Evolutionary conservation across 2,888 invertebrate species (phyloP), one percentile per base, ranked within the genome.

Genomic region (Pemphredon lugubris): DNA sequence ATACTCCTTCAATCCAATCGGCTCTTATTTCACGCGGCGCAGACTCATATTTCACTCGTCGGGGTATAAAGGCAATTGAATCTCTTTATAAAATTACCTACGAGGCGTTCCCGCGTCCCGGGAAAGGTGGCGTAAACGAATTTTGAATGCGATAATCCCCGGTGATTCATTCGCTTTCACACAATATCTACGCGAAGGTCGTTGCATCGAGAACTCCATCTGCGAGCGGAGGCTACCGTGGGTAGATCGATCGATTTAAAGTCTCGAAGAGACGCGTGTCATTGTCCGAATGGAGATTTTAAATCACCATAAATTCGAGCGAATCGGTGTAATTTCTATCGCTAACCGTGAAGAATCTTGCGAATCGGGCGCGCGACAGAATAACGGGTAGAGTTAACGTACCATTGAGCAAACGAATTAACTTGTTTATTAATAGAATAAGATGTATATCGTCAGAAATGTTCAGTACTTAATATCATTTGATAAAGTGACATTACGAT

Each of bases 1-100:
- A 84, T 83, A 84, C 83, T 82, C 83, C 83, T 85, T 83, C 86
- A 83, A 88, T 88, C 83, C 83, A 83, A 85, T 85, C 85, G 87
- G 80, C 78, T 84, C 84, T 85, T 85, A 87, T 86, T 87, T 86
- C 83, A 84, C 83, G 73, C 81, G 77, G 77, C 73, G 79, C 79
- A 83, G 86, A 82, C 87, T 87, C 84, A 85, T 87, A 87, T 87
- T 87, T 87, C 88, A 87, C 81, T 75, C 73, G 65, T 73, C 44
- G n/a, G 75, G 79, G 73, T 82, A 83, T 83, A 83, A 83, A 83
- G 83, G 79, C 86, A 85, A 87, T 87, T 86, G 86, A 86, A 87
- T 87, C 84, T 84, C 83, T 86, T 82, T 84, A 86, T 82, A 81
- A 87, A 87, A 87, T 87, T 87, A 86, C 83, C 69, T 67, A 61